Evolutionary conservation across 2,888 invertebrate species (phyloP).

Genomic region (Mactromeris polynyma): DNA sequence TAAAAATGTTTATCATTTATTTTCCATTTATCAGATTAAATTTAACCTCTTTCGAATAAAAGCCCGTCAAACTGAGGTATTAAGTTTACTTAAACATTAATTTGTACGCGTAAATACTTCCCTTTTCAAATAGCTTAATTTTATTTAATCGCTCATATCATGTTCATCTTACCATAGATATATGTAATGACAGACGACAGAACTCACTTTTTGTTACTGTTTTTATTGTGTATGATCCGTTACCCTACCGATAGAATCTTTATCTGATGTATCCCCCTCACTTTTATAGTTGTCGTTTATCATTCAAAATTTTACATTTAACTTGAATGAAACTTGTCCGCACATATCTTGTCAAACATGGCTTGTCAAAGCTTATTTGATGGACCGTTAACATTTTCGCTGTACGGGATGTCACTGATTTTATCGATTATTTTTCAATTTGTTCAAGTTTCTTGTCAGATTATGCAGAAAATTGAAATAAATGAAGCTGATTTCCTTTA

Average conservation of each 20-base stretch:
- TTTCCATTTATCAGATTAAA: background rate
- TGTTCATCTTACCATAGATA: background rate
- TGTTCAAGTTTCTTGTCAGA: constrained; percentile 25
- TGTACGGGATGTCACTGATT: background rate
- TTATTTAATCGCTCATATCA: constrained; percentile 1
- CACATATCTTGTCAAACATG: constrained; percentile 32
- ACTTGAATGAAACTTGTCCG: background rate
- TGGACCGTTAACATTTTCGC: constrained; percentile 19
- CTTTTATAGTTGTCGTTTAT: constrained; percentile 16
- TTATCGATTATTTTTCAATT: constrained; percentile 40
- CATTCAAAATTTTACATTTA: background rate
- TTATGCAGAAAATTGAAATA: constrained; percentile 45
- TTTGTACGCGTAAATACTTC: background rate
- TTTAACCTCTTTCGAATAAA: background rate
- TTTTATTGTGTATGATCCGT: background rate
- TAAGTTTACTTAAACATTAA: background rate
- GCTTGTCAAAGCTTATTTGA: constrained; percentile 30
- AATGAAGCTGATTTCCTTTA: background rate
- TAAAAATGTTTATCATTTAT: constrained; percentile 6
- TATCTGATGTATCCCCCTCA: constrained; percentile 1
- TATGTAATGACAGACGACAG: background rate
- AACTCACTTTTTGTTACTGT: background rate
- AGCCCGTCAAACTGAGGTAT: background rate
- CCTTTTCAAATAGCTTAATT: constrained; percentile 2
- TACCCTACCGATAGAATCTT: background rate